Percentiles rank a stretch among this genome's conserved stretches.
Evolutionary conservation across 2,797 vertebrate species (phyloP).

Genomic region (Arnoldichthys spilopterus): DNA sequence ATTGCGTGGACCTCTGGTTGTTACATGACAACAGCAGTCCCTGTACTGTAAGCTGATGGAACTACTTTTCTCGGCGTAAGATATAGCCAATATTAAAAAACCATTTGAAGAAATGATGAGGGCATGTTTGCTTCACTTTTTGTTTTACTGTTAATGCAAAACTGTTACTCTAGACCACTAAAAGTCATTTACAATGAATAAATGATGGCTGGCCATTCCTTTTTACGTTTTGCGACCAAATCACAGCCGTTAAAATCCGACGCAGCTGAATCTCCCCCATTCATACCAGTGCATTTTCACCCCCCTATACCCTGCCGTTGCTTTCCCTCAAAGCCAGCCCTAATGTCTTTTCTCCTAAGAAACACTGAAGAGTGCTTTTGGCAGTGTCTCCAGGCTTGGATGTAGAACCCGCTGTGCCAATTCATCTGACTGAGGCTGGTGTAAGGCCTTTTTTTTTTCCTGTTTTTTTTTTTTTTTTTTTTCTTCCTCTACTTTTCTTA

Average conservation of each 20-base stretch:
- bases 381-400: conserved; percentile 12
- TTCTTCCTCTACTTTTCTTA: background rate
- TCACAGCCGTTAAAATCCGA: background rate
- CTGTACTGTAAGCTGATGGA: background rate
- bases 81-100: background rate
- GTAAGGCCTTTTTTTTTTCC: background rate
- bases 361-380: conserved; percentile 9
- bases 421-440: conserved; percentile 23
- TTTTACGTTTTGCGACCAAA: background rate
- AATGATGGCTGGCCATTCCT: too few species aligned
- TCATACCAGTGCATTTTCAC: background rate
- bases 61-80: background rate
- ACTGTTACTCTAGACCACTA: background rate
- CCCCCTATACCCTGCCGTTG: background rate
- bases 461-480: background rate
- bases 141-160: background rate
- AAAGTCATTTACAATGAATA: background rate
- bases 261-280: background rate
- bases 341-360: background rate
- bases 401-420: conserved; percentile 26
- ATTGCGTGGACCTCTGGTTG: background rate
- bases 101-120: background rate
- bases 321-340: background rate
- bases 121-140: background rate
- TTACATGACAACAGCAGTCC: background rate